Conservation (phyloP, 2,797 vertebrate species). For the Anniella stebbinsi region DNA sequence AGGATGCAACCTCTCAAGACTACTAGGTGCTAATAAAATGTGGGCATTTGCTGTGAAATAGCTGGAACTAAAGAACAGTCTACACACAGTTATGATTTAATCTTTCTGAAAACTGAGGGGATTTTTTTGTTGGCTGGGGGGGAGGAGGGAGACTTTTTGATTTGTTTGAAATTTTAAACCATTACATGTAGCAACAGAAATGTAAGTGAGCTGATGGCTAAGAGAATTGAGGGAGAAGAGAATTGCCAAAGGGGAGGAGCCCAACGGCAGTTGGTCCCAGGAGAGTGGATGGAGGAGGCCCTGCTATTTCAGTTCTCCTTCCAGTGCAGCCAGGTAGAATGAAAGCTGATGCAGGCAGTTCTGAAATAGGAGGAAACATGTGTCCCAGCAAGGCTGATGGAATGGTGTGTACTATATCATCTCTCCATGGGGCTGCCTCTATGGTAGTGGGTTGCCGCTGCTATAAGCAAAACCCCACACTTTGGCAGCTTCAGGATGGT, state of each 20-base stretch:
- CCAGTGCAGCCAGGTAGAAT: background rate
- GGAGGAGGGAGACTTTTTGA: constrained; percentile 27
- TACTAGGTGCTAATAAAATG: constrained; percentile 56
- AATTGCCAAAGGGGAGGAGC: too few relatives aligned
- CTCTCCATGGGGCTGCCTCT: background rate
- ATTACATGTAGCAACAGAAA: constrained; percentile 42
- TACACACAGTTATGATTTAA: constrained; percentile 58
- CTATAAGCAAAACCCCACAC: too few relatives aligned
- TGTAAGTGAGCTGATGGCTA: constrained; percentile 11
- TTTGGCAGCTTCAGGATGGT: too few relatives aligned
- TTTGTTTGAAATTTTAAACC: constrained; percentile 46
- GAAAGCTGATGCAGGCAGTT: background rate
- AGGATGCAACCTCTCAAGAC: constrained; percentile 46
- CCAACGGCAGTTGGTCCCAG: background rate
- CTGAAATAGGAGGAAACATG: background rate
- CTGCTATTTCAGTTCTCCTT: background rate
- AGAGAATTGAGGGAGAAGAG: background rate
- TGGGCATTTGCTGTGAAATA: constrained; percentile 48
- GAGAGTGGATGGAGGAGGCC: too few relatives aligned
- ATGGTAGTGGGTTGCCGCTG: too few relatives aligned
- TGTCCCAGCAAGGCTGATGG: background rate
- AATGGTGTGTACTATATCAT: background rate
- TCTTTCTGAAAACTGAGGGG: constrained; percentile 49
- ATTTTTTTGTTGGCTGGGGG: constrained; percentile 5
- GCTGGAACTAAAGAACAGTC: constrained; percentile 56